A percentile compares a stretch with the other conserved stretches of the same genome.
Conservation (phyloP, 2,888 invertebrate species). For the Petrophora chlorosata region DNA sequence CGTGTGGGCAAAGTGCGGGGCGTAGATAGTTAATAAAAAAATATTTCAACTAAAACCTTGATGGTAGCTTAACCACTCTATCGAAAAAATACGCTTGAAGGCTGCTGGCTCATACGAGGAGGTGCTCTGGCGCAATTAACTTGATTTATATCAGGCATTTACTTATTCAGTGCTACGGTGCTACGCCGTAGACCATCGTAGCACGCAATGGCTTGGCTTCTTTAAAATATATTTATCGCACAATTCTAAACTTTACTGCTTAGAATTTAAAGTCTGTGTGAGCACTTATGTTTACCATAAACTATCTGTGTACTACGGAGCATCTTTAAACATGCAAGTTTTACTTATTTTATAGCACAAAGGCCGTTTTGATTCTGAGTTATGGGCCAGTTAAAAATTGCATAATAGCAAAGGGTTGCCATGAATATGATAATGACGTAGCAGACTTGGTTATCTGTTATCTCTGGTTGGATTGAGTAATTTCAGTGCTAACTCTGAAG, state of each 20-base stretch:
- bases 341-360: slow-evolving; percentile 62
- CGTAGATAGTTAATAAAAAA: too few relatives aligned
- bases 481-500: slow-evolving; percentile 19
- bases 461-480: slow-evolving; percentile 39
- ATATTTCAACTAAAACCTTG: neutral
- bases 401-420: slow-evolving; percentile 40
- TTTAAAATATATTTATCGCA: slow-evolving; percentile 41
- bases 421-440: slow-evolving; percentile 59
- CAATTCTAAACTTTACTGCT: slow-evolving; percentile 39
- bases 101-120: slow-evolving; percentile 74
- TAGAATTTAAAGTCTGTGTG: slow-evolving; percentile 27
- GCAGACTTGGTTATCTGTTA: slow-evolving; percentile 29
- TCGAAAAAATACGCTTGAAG: slow-evolving; percentile 66
- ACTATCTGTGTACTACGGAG: slow-evolving; percentile 56
- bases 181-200: slow-evolving; percentile 48
- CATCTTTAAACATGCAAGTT: slow-evolving; percentile 66
- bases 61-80: slow-evolving; percentile 37
- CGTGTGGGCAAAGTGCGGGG: too few relatives aligned
- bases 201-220: slow-evolving; percentile 60
- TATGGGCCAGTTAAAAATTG: slow-evolving; percentile 56
- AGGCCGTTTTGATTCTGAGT: slow-evolving; percentile 52
- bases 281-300: slow-evolving; percentile 47
- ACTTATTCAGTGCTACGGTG: slow-evolving; percentile 78
- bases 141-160: slow-evolving; percentile 82
- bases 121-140: slow-evolving; percentile 81